phyloP scores from a whole-genome alignment of 2,797 vertebrate genomes.

The Gymnoscopelus braueri region DNA sequence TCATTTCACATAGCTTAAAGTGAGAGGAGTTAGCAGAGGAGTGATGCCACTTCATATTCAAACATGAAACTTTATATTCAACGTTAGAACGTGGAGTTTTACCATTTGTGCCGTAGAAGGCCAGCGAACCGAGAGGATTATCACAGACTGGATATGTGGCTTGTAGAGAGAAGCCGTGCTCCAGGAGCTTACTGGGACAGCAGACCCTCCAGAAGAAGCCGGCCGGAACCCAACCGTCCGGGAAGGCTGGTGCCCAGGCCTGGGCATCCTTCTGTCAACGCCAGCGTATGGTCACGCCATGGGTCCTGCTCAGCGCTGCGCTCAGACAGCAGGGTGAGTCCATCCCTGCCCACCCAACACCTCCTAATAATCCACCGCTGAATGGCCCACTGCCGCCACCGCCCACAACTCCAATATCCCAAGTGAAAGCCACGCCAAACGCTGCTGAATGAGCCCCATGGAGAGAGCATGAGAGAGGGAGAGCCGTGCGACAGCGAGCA shows the following conservation, averaged over 20 bases:
- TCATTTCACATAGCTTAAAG: constrained; percentile 6
- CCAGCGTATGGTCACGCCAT: constrained; percentile 48
- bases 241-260: constrained; percentile 33
- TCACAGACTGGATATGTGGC: constrained; percentile 46
- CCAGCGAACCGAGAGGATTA: constrained; percentile 4
- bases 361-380: constrained; percentile 42
- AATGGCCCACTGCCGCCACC: constrained; percentile 53
- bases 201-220: constrained; percentile 44
- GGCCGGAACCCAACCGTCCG: constrained; percentile 28
- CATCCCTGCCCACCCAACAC: constrained; percentile 51
- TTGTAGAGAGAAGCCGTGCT: constrained; percentile 31
- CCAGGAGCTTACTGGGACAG: constrained; percentile 28
- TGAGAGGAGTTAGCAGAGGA: background rate
- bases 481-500: constrained; percentile 73
- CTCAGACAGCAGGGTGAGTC: constrained; percentile 71
- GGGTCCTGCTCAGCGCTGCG: constrained; percentile 40
- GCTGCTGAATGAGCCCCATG: constrained; percentile 70
- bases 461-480: constrained; percentile 71
- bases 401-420: constrained; percentile 46
- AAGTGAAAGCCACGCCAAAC: constrained; percentile 72
- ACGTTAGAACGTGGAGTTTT: too few relatives aligned
- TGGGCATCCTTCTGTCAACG: constrained; percentile 34
- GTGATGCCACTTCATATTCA: background rate
- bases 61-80: background rate
- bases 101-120: constrained; percentile 2